Evolutionary conservation across 1,140 invertebrate genomes (phyloP), one percentile per base, ranked within the genome.

Genomic region (Heliconius nattereri): DNA sequence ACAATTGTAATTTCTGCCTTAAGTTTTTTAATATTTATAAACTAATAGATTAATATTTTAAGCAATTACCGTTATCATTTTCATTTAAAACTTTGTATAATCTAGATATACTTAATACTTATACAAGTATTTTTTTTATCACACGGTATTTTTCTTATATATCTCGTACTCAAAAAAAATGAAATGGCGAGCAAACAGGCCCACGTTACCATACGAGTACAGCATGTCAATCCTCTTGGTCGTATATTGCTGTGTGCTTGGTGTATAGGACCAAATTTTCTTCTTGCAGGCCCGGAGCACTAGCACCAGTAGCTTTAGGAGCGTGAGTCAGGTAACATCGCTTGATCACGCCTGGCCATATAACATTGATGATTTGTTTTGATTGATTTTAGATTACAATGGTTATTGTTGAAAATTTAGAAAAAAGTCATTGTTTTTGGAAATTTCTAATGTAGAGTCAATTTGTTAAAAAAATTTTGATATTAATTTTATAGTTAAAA

Each of bases 301-400:
- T 94, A 97, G 97, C 95, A 97, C 96, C 95, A 97, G 96, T 97
- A 97, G 97, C 96, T 97, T 97, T 97, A 97, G 97, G 96, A 97
- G 97, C 95, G 96, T 97, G 88, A 97, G 96, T 95, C 97, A 97
- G 97, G 97, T 97, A 97, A 96, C 94, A 94, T 89, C 86, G 91
- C 90, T 94, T 92, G 83, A 90, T 91, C 91, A 92, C 85, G 89
- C 90, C 90, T 90, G 89, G 84, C 76, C 91, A 92, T 90, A 70
- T 86, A 0, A 85, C 87, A 89, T 89, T 85, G 87, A 85, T 87
- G 78, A 84, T 89, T 89, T 89, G 75, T 83, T 85, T 84, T 77
- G 78, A 73, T 80, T 86, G 76, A 83, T 87, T 45, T 86, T 85
- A 77, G 82, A 84, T 81, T 85, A 87, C 87, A 89, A 86, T 91